phyloP scores from a whole-genome alignment of 2,888 invertebrate genomes.

The Sphinx pinastri region DNA sequence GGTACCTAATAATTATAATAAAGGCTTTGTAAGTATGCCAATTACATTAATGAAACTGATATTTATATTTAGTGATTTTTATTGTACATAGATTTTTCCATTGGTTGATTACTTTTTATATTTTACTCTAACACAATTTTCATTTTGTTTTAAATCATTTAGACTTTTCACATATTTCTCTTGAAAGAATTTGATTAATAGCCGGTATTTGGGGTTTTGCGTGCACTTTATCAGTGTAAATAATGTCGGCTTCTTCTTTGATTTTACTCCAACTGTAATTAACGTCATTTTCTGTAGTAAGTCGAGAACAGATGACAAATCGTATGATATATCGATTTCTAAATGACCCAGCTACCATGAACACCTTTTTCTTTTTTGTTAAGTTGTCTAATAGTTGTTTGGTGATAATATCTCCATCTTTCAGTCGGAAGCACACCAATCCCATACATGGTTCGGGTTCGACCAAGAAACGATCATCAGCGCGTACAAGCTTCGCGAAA shows the following conservation, averaged over 20 bases:
- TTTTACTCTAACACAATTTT: not conserved
- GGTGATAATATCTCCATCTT: slow-evolving; percentile 88
- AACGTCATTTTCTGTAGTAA: slow-evolving; percentile 88
- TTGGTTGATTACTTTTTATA: not conserved
- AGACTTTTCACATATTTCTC: slow-evolving; percentile 67
- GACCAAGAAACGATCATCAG: slow-evolving; percentile 91
- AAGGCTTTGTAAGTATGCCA: too few relatives aligned
- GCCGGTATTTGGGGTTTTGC: slow-evolving; percentile 61
- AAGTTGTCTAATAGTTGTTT: slow-evolving; percentile 88
- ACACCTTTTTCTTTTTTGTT: slow-evolving; percentile 90
- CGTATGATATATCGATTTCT: slow-evolving; percentile 88
- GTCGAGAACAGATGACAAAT: slow-evolving; percentile 91
- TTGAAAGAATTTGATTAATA: slow-evolving; percentile 61
- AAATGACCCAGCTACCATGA: slow-evolving; percentile 90
- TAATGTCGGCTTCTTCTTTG: slow-evolving; percentile 78
- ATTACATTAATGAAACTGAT: too few relatives aligned
- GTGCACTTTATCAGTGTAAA: slow-evolving; percentile 55
- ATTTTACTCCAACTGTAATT: slow-evolving; percentile 89
- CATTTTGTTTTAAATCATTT: slow-evolving; percentile 49
- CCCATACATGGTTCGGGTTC: slow-evolving; percentile 89
- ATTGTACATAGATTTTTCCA: not conserved
- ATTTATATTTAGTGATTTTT: too few relatives aligned
- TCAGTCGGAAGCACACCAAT: slow-evolving; percentile 94
- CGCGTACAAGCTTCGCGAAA: slow-evolving; percentile 88
- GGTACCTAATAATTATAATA: too few relatives aligned